phyloP scores from a whole-genome alignment of 1,140 invertebrate genomes.

The Drosophila nigromelanica region DNA sequence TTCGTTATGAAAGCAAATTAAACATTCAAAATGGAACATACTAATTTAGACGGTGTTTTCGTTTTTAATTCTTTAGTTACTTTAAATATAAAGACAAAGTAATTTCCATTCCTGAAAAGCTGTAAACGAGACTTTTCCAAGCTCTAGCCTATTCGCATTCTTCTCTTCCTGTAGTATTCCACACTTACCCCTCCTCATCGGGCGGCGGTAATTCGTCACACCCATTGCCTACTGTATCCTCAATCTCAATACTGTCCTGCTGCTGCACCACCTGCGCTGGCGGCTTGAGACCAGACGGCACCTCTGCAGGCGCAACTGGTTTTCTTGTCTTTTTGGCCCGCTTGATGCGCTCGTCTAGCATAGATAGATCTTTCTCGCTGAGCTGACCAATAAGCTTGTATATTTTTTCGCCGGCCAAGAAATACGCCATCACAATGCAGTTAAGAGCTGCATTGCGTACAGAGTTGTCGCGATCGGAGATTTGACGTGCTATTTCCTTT shows the following conservation, averaged over 20 bases:
- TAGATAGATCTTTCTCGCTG: slow-evolving; percentile 95
- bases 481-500: slow-evolving; percentile 96
- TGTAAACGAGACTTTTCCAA: slow-evolving; percentile 7
- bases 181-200: slow-evolving; percentile 75
- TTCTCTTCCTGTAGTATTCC: not conserved
- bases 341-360: slow-evolving; percentile 98
- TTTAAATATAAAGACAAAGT: not conserved
- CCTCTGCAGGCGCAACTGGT: slow-evolving; percentile 76
- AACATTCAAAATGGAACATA: too few species aligned
- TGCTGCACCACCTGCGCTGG: slow-evolving; percentile 71
- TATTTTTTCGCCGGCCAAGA: slow-evolving; percentile 94
- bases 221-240: slow-evolving; percentile 73
- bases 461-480: slow-evolving; percentile 97
- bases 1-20: too few species aligned
- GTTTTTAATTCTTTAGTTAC: not conserved
- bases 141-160: slow-evolving; percentile 1
- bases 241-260: slow-evolving; percentile 84
- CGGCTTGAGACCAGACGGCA: slow-evolving; percentile 70
- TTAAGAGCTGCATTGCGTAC: slow-evolving; percentile 98
- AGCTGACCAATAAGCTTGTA: slow-evolving; percentile 96
- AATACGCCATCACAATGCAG: slow-evolving; percentile 95
- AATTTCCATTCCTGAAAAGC: slow-evolving; percentile 8
- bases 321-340: slow-evolving; percentile 90
- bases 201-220: slow-evolving; percentile 81
- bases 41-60: not conserved